A percentile compares a stretch with the other conserved stretches of the same genome.
These are phyloP conservation scores for Euura lappo DNA, from an alignment of 1,140 invertebrate species.

Conservation along the genomic window DNA sequence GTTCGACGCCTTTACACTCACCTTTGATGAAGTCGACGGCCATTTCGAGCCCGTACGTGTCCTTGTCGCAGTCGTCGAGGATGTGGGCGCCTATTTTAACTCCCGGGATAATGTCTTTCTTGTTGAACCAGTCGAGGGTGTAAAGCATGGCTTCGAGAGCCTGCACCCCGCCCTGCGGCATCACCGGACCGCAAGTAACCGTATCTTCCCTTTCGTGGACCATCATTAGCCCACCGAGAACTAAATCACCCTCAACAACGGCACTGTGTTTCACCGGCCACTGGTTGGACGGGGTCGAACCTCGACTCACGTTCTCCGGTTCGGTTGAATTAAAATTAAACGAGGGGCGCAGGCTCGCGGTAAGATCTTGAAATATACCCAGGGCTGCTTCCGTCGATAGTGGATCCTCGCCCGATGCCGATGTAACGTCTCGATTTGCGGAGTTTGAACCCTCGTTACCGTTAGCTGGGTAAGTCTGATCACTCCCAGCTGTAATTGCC, in stretches of 20 bases:
- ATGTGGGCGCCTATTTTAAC: conserved; percentile 87
- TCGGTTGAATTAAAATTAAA: neutral
- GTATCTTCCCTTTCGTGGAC: conserved; percentile 89
- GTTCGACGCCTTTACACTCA: conserved; percentile 56
- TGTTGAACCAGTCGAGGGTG: conserved; percentile 87
- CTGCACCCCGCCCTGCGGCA: conserved; percentile 93
- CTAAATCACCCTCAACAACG: conserved; percentile 82
- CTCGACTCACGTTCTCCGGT: neutral
- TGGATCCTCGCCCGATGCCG: no score
- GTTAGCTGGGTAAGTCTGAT: no score
- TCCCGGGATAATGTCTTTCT: conserved; percentile 70
- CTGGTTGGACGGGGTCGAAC: neutral
- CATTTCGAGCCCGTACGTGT: conserved; percentile 95
- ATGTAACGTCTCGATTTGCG: no score
- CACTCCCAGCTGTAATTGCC: no score
- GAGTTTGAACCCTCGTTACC: no score
- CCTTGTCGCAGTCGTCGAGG: conserved; percentile 94
- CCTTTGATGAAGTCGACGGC: conserved; percentile 97
- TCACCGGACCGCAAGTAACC: conserved; percentile 86
- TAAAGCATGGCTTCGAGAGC: conserved; percentile 93
- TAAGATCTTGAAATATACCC: no score
- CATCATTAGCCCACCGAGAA: conserved; percentile 94
- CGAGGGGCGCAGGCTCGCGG: no score
- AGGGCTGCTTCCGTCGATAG: no score
- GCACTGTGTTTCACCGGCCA: conserved; percentile 91